These are phyloP conservation scores for Pelusios castaneus DNA, from an alignment of 2,113 vertebrate species.

Conservation along the genomic window DNA sequence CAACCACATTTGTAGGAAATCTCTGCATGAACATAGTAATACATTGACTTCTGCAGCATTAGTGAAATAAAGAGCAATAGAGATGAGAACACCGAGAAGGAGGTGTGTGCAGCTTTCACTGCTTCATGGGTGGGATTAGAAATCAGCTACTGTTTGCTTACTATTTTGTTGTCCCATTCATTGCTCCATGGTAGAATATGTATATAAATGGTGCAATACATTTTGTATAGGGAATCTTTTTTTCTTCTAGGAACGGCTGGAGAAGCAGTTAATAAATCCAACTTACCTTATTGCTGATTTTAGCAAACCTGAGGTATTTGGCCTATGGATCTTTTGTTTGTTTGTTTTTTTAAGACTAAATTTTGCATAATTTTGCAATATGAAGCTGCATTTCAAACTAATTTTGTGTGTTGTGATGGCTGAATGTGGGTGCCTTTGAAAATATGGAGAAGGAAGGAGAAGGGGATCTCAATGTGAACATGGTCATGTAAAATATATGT, in stretches of 20 bases:
- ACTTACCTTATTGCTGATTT: conserved; percentile 88
- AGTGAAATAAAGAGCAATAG: neutral
- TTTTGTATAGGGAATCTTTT: neutral
- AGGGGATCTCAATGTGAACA: neutral
- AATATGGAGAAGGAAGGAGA: neutral
- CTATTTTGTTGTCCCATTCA: neutral
- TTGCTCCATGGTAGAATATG: neutral
- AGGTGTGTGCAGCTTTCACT: neutral
- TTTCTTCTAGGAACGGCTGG: conserved; percentile 85
- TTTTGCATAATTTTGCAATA: neutral
- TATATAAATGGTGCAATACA: neutral
- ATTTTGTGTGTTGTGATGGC: neutral
- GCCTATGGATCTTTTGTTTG: too few relatives aligned
- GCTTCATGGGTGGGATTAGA: neutral
- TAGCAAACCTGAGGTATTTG: conserved; percentile 93
- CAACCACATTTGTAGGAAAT: neutral
- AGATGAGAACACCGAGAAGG: neutral
- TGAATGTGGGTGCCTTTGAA: neutral
- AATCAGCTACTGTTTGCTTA: neutral
- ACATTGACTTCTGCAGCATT: neutral
- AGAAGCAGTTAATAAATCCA: conserved; percentile 88
- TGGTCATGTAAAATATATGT: neutral
- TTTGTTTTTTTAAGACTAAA: neutral
- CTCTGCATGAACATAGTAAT: neutral
- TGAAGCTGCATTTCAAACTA: neutral